These are phyloP conservation scores for Cygnus buccinator DNA, from an alignment of 2,113 vertebrate genomes.

Conservation along the genomic window DNA sequence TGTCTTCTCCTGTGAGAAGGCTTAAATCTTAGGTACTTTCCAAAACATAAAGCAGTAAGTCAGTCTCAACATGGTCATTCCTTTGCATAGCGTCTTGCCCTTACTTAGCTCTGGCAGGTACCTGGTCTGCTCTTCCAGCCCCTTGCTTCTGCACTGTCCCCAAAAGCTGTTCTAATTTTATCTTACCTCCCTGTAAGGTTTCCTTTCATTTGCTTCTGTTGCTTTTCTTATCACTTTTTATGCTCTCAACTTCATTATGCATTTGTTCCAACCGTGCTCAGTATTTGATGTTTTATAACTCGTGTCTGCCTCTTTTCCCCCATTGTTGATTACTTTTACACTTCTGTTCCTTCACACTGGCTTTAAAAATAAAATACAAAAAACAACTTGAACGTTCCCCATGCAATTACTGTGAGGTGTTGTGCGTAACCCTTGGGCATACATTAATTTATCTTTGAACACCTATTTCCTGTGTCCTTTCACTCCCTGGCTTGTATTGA, in stretches of 20 bases:
- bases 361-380: slow-evolving; percentile 32
- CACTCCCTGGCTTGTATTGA: slow-evolving; percentile 29
- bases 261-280: slow-evolving; percentile 45
- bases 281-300: slow-evolving; percentile 63
- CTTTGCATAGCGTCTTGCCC: neutral
- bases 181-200: slow-evolving; percentile 16
- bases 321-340: slow-evolving; percentile 63
- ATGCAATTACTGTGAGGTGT: slow-evolving; percentile 60
- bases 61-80: neutral
- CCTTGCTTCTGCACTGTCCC: neutral
- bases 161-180: slow-evolving; percentile 8
- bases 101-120: neutral
- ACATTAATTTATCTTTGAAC: slow-evolving; percentile 66
- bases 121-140: neutral
- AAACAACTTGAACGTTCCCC: slow-evolving; percentile 25
- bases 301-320: slow-evolving; percentile 17
- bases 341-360: slow-evolving; percentile 44
- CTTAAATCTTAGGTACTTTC: neutral
- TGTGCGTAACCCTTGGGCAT: slow-evolving; percentile 35
- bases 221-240: slow-evolving; percentile 43
- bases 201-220: neutral
- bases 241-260: slow-evolving; percentile 62
- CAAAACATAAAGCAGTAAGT: neutral
- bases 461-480: slow-evolving; percentile 60
- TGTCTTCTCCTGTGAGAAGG: neutral